Base-by-base conservation (phyloP, 1,140 invertebrate genomes). In the Aethina tumida region DNA sequence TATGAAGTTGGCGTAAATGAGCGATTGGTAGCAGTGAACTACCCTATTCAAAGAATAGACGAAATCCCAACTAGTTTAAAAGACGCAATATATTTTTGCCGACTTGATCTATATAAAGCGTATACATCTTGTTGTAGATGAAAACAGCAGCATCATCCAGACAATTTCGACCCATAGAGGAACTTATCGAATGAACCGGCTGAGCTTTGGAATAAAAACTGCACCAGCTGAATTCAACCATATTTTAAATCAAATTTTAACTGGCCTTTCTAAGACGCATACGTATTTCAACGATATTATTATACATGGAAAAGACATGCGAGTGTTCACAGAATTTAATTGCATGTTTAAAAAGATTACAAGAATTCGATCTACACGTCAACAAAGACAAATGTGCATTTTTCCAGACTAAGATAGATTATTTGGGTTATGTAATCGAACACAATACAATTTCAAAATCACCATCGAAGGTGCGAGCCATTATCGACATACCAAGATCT, bases 171-270 rank as follows among this genome's bases (percentile, higher is more conserved):
- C 41, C 8, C 41, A 49, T 16, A 1, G 36, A 26, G 39, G 34
- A 4, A 51, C 52, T 7, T 69, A 56, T 32, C 8, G 34, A 29
- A 59, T 63, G 46, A 63, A 62, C 35, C 39, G 59, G 25, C 31
- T 70, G 5, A 58, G 53, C 4, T 73, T 69, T 56, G 69, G 66
- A 6, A 56, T 74, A 4, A 58, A 61, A 38, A 58, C 56, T 10
- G 65, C 67, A 0, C 65, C 69, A 12, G 46, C 55, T n/a, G 60
- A 68, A 38, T 75, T 73, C 42, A 65, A 75, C 46, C 22, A 58
- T 38, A 51, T 62, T 10, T 66, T 74, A 13, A 62, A 67, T 24
- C 45, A 48, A 42, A 43, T 50, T 22, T 22, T 54, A 10, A 26
- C 7, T 8, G 22, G 14, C 10, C 24, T 28, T 6, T 4, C n/a